phyloP scores from a whole-genome alignment of 2,113 vertebrate genomes.

The Platysternon megacephalum region DNA sequence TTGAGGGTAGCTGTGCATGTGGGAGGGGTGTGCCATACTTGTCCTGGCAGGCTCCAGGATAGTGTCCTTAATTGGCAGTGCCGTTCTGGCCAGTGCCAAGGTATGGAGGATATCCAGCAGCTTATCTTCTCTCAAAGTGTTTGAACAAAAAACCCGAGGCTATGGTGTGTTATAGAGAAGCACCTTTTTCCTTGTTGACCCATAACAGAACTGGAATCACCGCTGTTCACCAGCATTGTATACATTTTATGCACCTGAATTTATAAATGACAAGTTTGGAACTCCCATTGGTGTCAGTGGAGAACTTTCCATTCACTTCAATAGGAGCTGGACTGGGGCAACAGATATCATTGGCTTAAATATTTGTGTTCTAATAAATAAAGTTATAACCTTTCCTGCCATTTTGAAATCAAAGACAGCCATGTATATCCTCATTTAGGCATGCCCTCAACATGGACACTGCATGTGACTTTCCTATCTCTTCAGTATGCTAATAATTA shows the following conservation, averaged over 20 bases:
- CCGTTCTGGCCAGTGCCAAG: no score
- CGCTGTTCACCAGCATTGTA: not conserved
- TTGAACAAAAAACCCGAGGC: not conserved
- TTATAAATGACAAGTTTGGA: not conserved
- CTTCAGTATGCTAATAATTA: not conserved
- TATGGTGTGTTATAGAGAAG: no score
- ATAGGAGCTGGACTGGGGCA: not conserved
- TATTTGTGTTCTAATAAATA: not conserved
- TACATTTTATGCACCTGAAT: not conserved
- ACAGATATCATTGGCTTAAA: not conserved
- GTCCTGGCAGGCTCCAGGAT: no score
- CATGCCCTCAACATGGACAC: not conserved
- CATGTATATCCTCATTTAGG: accelerated
- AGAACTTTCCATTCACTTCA: not conserved
- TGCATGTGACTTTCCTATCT: not conserved
- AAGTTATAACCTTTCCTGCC: not conserved
- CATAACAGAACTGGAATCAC: not conserved
- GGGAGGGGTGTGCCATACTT: no score
- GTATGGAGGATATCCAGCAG: no score
- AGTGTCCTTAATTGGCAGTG: no score
- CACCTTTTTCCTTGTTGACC: not conserved
- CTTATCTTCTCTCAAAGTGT: not conserved
- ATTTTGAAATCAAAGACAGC: not conserved
- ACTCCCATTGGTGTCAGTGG: not conserved
- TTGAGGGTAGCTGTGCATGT: no score